Evolutionary conservation across 2,113 vertebrate species (phyloP), one percentile per base, ranked within the genome.

Genomic region (Prunella himalayana): DNA sequence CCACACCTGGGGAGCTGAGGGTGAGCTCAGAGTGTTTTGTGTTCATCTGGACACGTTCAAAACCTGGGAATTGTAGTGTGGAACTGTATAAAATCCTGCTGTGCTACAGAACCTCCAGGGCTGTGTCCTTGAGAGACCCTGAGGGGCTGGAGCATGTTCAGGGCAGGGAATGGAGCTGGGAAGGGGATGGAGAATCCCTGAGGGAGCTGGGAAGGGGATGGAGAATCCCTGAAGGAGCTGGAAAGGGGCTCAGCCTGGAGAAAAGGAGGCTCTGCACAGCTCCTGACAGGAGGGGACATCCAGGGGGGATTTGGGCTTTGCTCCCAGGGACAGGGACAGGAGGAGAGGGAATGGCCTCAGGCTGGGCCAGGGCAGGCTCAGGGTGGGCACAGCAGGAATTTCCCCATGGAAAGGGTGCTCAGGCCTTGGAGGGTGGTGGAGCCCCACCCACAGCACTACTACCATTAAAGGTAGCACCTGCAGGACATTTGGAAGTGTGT

Each of bases 341-440:
- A 78, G 33, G 0, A 63, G 47, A 54, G 41, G 84, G 49, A 70
- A 53, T 2, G 0, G 47, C 47, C 47, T 1, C 53, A 50, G 25
- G 35, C 31, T 59, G 61, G 13, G 35, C 35, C 17, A 31, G 69
- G 33, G 57, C 1, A 56, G 24, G 49, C 1, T 5, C n/a, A 61
- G 56, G 41, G 4, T 3, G 56, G 54, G 0, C 10, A 15, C 0
- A 61, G n/a, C 8, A 49, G 85, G 49, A 64, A 80, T 71, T 71
- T 15, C 35, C 5, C 0, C 4, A 17, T 42, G 76, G 57, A 72
- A 64, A 57, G 35, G 22, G 12, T 0, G 1, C 0, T 30, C 33
- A 70, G 64, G 2, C 7, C 0, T 0, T 19, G 27, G 27, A 15
- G 44, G 18, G 28, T 33, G 6, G 1, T 45, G 54, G 28, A 56